Percentiles rank a stretch among this genome's conserved stretches.
phyloP scores from a whole-genome alignment of 2,888 invertebrate species.

The Scaptomyza flava region DNA sequence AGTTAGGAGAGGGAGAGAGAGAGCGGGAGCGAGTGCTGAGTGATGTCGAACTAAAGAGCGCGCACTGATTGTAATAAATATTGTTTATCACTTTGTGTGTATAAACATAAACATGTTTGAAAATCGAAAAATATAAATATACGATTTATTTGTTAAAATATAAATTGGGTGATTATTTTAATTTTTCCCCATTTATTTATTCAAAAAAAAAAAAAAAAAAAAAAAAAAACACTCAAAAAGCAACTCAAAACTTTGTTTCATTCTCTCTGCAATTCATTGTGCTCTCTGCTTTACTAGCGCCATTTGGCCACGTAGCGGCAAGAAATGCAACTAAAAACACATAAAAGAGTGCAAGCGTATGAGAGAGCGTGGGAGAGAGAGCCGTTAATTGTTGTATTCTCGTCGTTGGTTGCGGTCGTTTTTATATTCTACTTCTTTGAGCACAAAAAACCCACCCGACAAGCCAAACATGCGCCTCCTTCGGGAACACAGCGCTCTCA shows the following conservation, averaged over 20 bases:
- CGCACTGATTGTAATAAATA: neutral
- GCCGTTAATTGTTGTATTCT: constrained; percentile 1
- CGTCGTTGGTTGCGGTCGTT: constrained; percentile 13
- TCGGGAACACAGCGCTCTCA: constrained; percentile 29
- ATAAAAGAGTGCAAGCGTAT: constrained; percentile 1
- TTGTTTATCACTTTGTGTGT: neutral
- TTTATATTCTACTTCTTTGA: constrained; percentile 14
- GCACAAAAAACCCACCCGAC: constrained; percentile 41
- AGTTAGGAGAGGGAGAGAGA: neutral
- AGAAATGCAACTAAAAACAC: constrained; percentile 38
- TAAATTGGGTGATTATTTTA: neutral
- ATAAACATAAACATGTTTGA: too few relatives aligned
- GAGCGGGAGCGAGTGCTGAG: constrained; percentile 24
- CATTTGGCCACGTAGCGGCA: constrained; percentile 47
- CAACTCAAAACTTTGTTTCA: constrained; percentile 34
- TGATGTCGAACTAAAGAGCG: constrained; percentile 36
- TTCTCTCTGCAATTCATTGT: neutral
- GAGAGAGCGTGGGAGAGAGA: constrained; percentile 17
- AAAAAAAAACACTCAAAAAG: constrained; percentile 27
- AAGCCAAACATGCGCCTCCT: constrained; percentile 57
- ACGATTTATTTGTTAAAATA: neutral
- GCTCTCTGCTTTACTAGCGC: constrained; percentile 55
- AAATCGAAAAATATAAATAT: neutral
- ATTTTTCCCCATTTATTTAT: constrained; percentile 8
- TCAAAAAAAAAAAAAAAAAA: neutral